A percentile compares a stretch with the other conserved stretches of the same genome.
Evolutionary conservation across 1,140 invertebrate genomes (phyloP).

Genomic region (Caenorhabditis elegans): DNA sequence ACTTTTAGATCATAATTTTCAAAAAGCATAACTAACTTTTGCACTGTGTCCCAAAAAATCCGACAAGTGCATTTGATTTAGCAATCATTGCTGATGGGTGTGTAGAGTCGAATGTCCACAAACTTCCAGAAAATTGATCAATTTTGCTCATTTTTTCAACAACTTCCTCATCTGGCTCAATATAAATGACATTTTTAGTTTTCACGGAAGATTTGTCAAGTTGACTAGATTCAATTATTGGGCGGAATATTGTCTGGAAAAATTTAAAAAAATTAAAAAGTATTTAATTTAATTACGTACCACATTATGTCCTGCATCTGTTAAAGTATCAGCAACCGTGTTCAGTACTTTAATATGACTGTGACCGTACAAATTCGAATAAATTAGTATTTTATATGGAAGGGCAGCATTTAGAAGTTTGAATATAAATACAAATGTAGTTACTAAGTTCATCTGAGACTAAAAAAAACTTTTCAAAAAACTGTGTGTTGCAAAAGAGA

Average conservation of each 20-base stretch:
- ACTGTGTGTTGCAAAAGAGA: too few relatives aligned
- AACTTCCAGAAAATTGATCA: not conserved
- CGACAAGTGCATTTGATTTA: not conserved
- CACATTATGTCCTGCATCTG: not conserved
- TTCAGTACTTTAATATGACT: not conserved
- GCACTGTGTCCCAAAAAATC: not conserved
- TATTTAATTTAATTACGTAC: not conserved
- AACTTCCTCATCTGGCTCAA: not conserved
- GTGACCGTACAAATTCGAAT: constrained; percentile 4
- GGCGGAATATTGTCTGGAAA: not conserved
- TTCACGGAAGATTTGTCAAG: not conserved
- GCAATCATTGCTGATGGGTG: not conserved
- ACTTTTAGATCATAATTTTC: too few relatives aligned
- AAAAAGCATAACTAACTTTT: not conserved
- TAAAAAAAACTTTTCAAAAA: too few relatives aligned
- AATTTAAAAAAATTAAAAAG: too few relatives aligned
- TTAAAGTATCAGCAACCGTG: not conserved
- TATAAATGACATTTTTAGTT: not conserved
- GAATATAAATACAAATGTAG: too few relatives aligned
- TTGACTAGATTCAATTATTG: not conserved
- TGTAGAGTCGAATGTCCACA: not conserved
- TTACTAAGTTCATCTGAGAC: too few relatives aligned
- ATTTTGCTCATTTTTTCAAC: not conserved
- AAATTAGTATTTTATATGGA: not conserved
- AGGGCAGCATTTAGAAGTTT: too few relatives aligned